Evolutionary conservation across 1,140 invertebrate genomes (phyloP).

Genomic region (Dendroctonus valens): DNA sequence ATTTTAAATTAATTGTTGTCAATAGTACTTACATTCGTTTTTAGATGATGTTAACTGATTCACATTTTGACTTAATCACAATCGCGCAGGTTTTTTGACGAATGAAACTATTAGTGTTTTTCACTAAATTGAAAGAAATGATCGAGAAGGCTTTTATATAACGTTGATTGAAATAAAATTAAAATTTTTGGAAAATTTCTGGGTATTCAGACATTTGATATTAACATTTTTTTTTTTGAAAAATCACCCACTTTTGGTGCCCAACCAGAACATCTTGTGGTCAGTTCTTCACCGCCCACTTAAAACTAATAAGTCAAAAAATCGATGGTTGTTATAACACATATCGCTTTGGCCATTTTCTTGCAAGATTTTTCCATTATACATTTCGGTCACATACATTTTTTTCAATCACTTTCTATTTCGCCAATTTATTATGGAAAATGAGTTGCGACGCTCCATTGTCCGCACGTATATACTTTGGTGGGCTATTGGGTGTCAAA

Average conservation of each 20-base stretch:
- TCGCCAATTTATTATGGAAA: constrained; percentile 6
- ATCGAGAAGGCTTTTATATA: too few relatives aligned
- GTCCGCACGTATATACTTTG: too few relatives aligned
- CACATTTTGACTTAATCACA: too few relatives aligned
- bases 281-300: constrained; percentile 8
- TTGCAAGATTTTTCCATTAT: constrained; percentile 28
- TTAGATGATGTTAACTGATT: too few relatives aligned
- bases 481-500: too few relatives aligned
- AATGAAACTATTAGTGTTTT: too few relatives aligned
- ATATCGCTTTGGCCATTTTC: constrained; percentile 8
- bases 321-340: constrained; percentile 14
- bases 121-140: too few relatives aligned
- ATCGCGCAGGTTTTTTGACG: too few relatives aligned
- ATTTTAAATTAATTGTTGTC: neutral
- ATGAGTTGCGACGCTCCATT: neutral
- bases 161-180: too few relatives aligned
- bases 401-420: constrained; percentile 31
- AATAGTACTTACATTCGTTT: too few relatives aligned
- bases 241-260: constrained; percentile 15
- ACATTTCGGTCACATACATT: constrained; percentile 23
- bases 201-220: neutral
- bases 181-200: too few relatives aligned
- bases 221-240: constrained; percentile 6
- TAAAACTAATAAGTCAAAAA: constrained; percentile 17
- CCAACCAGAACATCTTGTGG: constrained; percentile 11